phyloP scores from a whole-genome alignment of 2,113 vertebrate species.

The Daubentonia madagascariensis region DNA sequence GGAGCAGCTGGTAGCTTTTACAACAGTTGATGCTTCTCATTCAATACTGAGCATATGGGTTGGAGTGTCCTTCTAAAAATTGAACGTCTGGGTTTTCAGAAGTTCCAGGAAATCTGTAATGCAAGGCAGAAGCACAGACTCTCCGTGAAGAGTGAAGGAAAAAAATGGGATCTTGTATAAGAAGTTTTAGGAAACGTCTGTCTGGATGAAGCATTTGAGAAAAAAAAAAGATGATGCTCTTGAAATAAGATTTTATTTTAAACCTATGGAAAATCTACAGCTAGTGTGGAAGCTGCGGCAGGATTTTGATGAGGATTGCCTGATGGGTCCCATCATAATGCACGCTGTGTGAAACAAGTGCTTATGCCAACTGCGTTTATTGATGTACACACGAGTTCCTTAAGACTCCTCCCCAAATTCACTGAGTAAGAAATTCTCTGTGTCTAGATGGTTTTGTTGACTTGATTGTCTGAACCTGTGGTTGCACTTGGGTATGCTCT shows the following conservation, averaged over 20 bases:
- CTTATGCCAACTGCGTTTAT: background rate
- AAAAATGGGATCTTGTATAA: background rate
- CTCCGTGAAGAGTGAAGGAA: background rate
- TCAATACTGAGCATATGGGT: background rate
- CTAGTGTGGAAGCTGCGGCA: background rate
- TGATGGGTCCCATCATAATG: background rate
- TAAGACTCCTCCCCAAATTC: background rate
- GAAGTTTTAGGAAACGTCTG: background rate
- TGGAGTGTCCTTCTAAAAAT: background rate
- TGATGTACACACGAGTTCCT: background rate
- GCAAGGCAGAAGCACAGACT: background rate
- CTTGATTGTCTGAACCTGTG: background rate
- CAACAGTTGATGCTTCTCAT: background rate
- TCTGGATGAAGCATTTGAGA: background rate
- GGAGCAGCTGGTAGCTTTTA: slow-evolving; percentile 1
- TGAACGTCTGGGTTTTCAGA: background rate
- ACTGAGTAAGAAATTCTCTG: background rate
- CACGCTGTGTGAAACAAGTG: background rate
- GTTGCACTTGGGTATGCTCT: background rate
- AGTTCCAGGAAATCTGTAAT: background rate
- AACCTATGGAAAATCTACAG: background rate
- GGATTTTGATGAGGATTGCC: background rate
- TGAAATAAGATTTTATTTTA: background rate
- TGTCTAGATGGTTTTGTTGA: background rate
- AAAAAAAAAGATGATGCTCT: background rate